Evolutionary conservation across 2,888 invertebrate genomes (phyloP).

Genomic region (Timema podura): DNA sequence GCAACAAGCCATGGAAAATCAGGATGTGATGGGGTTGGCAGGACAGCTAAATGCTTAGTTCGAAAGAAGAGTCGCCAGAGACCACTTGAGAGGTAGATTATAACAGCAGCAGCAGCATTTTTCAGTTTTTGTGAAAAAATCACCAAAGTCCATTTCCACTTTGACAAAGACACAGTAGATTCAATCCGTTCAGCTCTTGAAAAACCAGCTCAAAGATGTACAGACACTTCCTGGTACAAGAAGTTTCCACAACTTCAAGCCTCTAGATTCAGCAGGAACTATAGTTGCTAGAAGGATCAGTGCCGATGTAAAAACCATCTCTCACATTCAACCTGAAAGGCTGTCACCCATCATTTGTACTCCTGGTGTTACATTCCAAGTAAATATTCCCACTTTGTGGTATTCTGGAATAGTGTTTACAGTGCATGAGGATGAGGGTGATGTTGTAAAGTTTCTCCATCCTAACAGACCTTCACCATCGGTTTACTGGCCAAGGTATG

Average conservation of each 20-base stretch:
- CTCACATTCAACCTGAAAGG: neutral
- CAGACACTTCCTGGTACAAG: neutral
- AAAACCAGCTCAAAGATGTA: neutral
- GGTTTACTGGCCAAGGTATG: neutral
- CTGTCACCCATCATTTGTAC: neutral
- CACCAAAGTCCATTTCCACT: neutral
- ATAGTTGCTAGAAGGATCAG: neutral
- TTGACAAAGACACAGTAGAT: neutral
- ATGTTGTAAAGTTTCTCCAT: conserved; percentile 1
- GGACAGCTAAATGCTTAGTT: neutral
- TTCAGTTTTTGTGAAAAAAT: neutral
- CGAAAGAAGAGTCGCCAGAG: neutral
- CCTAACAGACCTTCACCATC: neutral
- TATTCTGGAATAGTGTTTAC: neutral
- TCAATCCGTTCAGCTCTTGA: neutral
- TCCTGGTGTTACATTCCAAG: neutral
- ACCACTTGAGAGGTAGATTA: neutral
- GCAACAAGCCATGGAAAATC: neutral
- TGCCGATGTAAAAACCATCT: neutral
- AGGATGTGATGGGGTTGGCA: neutral
- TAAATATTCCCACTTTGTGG: neutral
- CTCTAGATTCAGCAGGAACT: neutral
- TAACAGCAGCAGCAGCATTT: neutral
- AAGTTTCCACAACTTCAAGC: neutral
- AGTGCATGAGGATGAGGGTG: conserved; percentile 2